A percentile compares a stretch with the other conserved stretches of the same genome.
Conservation (phyloP, 2,797 vertebrate genomes). For the Catostomus latipinnis region DNA sequence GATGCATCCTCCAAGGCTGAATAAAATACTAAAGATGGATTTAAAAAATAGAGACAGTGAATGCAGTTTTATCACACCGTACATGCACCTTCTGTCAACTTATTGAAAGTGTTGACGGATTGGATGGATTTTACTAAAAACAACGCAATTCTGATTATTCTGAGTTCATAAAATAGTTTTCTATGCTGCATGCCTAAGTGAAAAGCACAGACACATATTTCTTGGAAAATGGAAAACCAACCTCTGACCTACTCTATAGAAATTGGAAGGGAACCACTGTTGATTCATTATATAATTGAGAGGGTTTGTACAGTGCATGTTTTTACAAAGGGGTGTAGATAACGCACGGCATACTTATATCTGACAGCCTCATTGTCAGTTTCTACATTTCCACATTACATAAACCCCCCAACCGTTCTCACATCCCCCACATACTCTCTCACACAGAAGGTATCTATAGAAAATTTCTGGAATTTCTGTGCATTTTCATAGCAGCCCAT, state of each 20-base stretch:
- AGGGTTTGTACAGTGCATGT: neutral
- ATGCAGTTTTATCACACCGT: neutral
- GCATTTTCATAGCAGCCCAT: slow-evolving; percentile 76
- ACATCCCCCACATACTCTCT: slow-evolving; percentile 45
- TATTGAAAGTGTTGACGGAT: neutral
- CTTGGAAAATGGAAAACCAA: slow-evolving; percentile 2
- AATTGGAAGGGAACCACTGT: slow-evolving; percentile 11
- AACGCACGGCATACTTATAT: slow-evolving; percentile 56
- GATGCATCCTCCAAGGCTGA: slow-evolving; percentile 43
- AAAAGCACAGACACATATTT: neutral
- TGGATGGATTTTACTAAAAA: neutral
- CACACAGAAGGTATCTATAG: slow-evolving; percentile 64
- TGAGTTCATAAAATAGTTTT: neutral
- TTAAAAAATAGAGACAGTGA: slow-evolving; percentile 19
- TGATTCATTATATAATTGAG: slow-evolving; percentile 23
- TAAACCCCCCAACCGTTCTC: slow-evolving; percentile 72
- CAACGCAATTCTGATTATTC: neutral
- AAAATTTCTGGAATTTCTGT: slow-evolving; percentile 80
- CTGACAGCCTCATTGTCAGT: slow-evolving; percentile 67
- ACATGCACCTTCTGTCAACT: slow-evolving; percentile 8
- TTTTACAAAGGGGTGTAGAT: slow-evolving; percentile 46
- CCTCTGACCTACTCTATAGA: neutral
- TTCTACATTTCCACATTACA: slow-evolving; percentile 67
- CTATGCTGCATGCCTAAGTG: neutral
- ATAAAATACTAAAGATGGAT: slow-evolving; percentile 47